Evolutionary conservation across 2,888 invertebrate species (phyloP).

Genomic region (Carabus problematicus): DNA sequence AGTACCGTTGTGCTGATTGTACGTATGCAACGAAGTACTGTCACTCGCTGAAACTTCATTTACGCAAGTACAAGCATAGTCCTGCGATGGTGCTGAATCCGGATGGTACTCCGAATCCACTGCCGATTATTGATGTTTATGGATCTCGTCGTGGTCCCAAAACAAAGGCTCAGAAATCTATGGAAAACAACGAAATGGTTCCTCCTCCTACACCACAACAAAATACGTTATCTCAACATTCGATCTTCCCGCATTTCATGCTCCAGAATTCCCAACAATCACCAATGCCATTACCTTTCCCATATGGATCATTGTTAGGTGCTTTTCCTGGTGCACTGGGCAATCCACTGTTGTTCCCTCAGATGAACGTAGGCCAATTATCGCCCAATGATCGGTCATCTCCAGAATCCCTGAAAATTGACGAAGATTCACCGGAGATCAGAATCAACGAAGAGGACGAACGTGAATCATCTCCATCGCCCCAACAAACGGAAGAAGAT

Average conservation of each 20-base stretch:
- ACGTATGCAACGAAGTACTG: conserved; percentile 97
- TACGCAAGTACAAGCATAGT: conserved; percentile 89
- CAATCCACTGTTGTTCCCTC: conserved; percentile 51
- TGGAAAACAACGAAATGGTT: conserved; percentile 40
- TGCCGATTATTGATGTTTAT: conserved; percentile 89
- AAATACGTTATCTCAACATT: conserved; percentile 45
- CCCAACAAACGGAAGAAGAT: conserved; percentile 47
- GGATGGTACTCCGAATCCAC: conserved; percentile 87
- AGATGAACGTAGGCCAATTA: conserved; percentile 20
- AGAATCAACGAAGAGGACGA: conserved; percentile 43
- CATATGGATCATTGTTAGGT: conserved; percentile 47
- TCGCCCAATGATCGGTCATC: conserved; percentile 27
- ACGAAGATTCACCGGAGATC: conserved; percentile 23
- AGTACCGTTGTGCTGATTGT: conserved; percentile 92
- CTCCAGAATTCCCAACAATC: conserved; percentile 40
- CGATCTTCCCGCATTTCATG: conserved; percentile 35
- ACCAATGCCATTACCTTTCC: conserved; percentile 34
- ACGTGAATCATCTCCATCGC: conserved; percentile 44
- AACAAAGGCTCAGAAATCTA: conserved; percentile 57
- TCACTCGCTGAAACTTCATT: conserved; percentile 94
- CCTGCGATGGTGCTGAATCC: conserved; percentile 90
- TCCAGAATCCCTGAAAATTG: conserved; percentile 29
- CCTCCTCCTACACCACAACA: conserved; percentile 41
- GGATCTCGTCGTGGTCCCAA: conserved; percentile 90
- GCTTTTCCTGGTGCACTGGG: conserved; percentile 49